Evolutionary conservation across 1,140 invertebrate species (phyloP).

Genomic region (Plodia interpunctella): DNA sequence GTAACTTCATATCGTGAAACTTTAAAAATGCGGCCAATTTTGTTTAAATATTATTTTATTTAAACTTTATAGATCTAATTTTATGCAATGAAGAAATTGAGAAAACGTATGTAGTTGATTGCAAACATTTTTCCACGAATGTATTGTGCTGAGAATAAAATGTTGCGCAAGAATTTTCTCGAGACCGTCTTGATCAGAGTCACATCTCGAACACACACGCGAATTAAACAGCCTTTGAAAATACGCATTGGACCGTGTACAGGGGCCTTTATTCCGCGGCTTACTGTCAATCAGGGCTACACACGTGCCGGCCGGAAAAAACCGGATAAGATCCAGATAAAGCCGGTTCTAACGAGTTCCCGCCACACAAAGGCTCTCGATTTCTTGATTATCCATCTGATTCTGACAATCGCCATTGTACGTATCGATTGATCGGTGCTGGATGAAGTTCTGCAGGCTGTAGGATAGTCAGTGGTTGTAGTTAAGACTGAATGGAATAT

Average conservation of each 20-base stretch:
- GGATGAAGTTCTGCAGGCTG: not conserved
- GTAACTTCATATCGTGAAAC: too few species aligned
- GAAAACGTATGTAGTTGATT: too few species aligned
- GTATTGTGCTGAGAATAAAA: too few species aligned
- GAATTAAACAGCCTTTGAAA: not conserved
- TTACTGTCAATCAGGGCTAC: slow-evolving; percentile 30
- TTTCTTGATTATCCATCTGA: slow-evolving; percentile 14
- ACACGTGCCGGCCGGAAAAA: slow-evolving; percentile 13
- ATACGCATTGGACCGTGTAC: not conserved
- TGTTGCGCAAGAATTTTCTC: too few species aligned
- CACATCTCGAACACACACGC: not conserved
- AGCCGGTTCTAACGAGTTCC: slow-evolving; percentile 29
- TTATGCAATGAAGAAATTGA: too few species aligned
- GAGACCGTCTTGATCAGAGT: not conserved
- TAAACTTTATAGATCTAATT: too few species aligned
- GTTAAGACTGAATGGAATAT: not conserved
- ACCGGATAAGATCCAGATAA: slow-evolving; percentile 17
- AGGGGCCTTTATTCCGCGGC: slow-evolving; percentile 12
- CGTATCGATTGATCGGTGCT: not conserved
- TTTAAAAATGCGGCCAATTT: too few species aligned
- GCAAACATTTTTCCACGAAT: too few species aligned
- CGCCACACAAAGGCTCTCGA: slow-evolving; percentile 12
- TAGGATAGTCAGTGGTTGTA: not conserved
- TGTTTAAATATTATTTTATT: too few species aligned
- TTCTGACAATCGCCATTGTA: slow-evolving; percentile 7